Evolutionary conservation across 2,797 vertebrate genomes (phyloP).

Genomic region (Manis crassicaudata): DNA sequence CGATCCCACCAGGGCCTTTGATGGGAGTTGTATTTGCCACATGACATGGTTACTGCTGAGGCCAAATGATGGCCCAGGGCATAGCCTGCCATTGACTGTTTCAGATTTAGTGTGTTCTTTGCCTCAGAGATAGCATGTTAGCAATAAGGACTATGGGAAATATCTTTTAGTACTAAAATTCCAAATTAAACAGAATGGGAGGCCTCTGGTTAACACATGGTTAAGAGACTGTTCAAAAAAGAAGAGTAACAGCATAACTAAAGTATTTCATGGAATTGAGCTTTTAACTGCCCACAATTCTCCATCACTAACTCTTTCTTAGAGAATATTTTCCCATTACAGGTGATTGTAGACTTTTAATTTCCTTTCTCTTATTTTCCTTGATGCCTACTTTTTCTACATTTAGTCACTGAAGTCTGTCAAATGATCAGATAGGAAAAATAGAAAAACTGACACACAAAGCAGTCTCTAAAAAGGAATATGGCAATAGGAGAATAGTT

Average conservation of each 20-base stretch:
- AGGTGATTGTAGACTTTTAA: background rate
- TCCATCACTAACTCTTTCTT: background rate
- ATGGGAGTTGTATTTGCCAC: background rate
- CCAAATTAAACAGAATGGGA: background rate
- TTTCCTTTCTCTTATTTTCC: background rate
- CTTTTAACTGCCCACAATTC: background rate
- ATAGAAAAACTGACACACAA: background rate
- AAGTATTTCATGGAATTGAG: slow-evolving; percentile 4
- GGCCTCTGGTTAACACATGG: background rate
- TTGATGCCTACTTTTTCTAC: background rate
- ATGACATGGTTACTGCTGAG: background rate
- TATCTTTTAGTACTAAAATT: background rate
- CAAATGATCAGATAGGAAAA: background rate
- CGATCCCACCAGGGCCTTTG: background rate
- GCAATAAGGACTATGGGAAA: background rate
- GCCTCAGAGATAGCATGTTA: background rate
- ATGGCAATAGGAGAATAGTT: background rate
- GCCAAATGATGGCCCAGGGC: background rate
- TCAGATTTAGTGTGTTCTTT: background rate
- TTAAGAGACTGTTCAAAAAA: background rate
- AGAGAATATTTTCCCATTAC: background rate
- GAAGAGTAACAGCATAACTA: background rate
- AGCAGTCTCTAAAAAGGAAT: background rate
- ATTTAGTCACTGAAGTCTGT: background rate
- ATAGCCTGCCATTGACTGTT: background rate